Base-by-base conservation (phyloP, 2,113 vertebrate genomes). In the Paramormyrops kingsleyae region DNA sequence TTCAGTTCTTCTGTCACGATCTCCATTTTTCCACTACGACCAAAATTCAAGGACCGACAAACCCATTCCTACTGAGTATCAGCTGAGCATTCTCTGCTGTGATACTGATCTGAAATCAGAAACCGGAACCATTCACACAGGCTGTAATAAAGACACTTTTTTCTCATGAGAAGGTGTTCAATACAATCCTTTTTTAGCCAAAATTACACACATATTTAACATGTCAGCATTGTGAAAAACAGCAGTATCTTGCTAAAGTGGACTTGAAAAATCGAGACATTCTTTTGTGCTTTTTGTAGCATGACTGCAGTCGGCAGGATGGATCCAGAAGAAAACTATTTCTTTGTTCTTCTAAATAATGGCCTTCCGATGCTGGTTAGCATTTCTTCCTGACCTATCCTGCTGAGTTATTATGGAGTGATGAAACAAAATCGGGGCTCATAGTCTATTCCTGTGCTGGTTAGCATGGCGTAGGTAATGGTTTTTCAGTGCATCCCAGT, bases 281-380 rank as follows among this genome's bases (percentile, higher is more conserved):
- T 88, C 88, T 92, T 90, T 90, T 89, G 80, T 94, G 92, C 90
- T 94, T 93, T 89, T 91, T 90, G 94, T 95, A 93, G 95, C 92
- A 84, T 31, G n/a, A 66, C 42, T 44, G 56, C 49, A 10, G 47
- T 74, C 59, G 10, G 53, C 83, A 15, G 80, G n/a, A 49, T 53
- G 49, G 9, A 46, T n/a, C 24, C 83, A 31, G 83, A 19, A 52
- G n/a, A 53, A 66, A 87, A 53, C 50, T n/a, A 42, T 31, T 19
- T 70, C 46, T 50, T 53, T 39, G n/a, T 47, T 52, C 49, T 7
- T 21, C 12, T n/a, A 56, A 46, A 89, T 46, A 21, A 89, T 47
- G 83, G 24, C 35, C 52, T 31, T 17, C 4, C 46, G 27, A 13
- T 70, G 1, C 15, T 31, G 39, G 5, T 44, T 27, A n/a, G 24